phyloP scores from a whole-genome alignment of 2,888 invertebrate genomes.

The Microchrysa polita region DNA sequence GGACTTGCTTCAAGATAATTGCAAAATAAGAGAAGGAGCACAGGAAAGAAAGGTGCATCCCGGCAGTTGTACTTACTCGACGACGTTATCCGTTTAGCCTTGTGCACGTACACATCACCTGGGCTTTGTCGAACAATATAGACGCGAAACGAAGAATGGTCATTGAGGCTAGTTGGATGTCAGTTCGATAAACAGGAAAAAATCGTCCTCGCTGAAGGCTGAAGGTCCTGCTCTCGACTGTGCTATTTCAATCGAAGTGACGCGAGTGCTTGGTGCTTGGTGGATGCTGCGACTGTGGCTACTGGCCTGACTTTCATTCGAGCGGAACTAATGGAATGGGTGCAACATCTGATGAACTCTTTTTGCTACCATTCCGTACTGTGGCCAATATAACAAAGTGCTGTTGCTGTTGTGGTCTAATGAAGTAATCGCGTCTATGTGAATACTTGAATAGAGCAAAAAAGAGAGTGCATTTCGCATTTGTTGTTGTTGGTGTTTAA shows the following conservation, averaged over 20 bases:
- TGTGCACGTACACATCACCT: constrained; percentile 5
- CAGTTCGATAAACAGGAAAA: not conserved
- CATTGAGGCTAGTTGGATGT: constrained; percentile 7
- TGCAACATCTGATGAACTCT: constrained; percentile 15
- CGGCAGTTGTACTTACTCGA: not conserved
- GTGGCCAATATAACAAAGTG: constrained; percentile 33
- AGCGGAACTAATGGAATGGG: constrained; percentile 19
- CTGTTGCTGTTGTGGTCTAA: constrained; percentile 28
- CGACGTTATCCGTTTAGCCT: constrained; percentile 7
- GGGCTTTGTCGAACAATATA: constrained; percentile 27
- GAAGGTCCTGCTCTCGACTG: constrained; percentile 11
- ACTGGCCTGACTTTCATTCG: constrained; percentile 27
- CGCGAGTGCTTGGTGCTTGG: not conserved
- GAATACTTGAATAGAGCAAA: no score
- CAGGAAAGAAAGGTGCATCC: constrained; percentile 5
- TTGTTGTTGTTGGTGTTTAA: no score
- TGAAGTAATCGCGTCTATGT: not conserved
- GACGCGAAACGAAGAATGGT: constrained; percentile 15
- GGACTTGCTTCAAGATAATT: constrained; percentile 9
- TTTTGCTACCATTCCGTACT: not conserved
- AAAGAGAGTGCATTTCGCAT: no score
- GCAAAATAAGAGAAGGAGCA: constrained; percentile 7
- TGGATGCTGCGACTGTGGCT: no score
- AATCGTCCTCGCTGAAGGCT: not conserved
- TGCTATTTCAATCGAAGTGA: not conserved